A percentile compares a stretch with the other conserved stretches of the same genome.
Conservation (phyloP, 2,888 invertebrate genomes). For the Diabrotica balteata region DNA sequence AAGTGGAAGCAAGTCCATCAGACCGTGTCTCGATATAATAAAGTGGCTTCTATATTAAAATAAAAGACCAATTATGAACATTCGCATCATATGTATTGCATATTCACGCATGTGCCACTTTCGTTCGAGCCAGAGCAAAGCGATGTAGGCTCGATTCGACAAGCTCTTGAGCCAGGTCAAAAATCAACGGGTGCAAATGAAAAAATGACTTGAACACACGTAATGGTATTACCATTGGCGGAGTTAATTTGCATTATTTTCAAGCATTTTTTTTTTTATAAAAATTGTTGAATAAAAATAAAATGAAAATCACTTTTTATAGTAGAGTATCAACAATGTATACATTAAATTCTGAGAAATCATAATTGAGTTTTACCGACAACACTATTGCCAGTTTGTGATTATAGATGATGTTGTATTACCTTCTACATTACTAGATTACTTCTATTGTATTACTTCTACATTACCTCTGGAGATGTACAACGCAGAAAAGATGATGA, state of each 20-base stretch:
- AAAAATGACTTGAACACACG: constrained; percentile 52
- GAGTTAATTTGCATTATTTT: background rate
- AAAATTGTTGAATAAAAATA: no score
- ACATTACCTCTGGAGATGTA: no score
- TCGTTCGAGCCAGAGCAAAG: constrained; percentile 36
- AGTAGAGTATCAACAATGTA: no score
- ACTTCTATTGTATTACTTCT: no score
- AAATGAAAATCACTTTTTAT: no score
- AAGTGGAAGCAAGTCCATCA: constrained; percentile 44
- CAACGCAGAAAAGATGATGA: no score
- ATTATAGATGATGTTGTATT: no score
- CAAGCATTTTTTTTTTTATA: no score
- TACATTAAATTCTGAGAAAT: no score
- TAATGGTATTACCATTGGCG: constrained; percentile 41
- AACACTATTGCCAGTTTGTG: no score
- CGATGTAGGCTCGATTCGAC: background rate
- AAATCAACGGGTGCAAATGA: constrained; percentile 52
- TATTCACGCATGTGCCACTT: constrained; percentile 57
- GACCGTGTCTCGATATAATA: constrained; percentile 56
- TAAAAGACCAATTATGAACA: constrained; percentile 54
- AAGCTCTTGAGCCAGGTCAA: constrained; percentile 53
- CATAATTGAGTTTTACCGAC: no score
- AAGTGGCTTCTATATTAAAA: constrained; percentile 52
- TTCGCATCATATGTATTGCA: constrained; percentile 54
- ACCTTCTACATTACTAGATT: no score